Conservation (phyloP, 1,140 invertebrate genomes). For the Reticulitermes speratus region DNA sequence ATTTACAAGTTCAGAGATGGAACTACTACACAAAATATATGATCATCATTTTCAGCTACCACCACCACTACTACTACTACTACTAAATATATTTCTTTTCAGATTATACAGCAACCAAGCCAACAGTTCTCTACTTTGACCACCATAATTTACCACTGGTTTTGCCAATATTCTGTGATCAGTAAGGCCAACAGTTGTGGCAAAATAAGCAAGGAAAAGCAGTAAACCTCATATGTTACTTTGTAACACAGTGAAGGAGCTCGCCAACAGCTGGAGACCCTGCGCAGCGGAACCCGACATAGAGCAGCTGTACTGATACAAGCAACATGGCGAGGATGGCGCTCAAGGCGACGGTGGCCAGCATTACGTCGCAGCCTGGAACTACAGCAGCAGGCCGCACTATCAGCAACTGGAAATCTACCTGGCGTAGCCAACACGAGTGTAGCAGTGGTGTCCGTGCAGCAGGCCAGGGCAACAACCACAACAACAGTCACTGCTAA, state of each 20-base stretch:
- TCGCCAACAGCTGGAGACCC: conserved; percentile 80
- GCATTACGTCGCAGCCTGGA: conserved; percentile 50
- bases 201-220: neutral
- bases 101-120: too few relatives aligned
- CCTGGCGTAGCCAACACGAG: neutral
- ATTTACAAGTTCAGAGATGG: too few relatives aligned
- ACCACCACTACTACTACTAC: too few relatives aligned
- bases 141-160: too few relatives aligned
- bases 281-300: conserved; percentile 72
- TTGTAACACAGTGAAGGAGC: conserved; percentile 74
- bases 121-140: too few relatives aligned
- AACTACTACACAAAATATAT: too few relatives aligned
- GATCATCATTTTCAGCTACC: too few relatives aligned
- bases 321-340: conserved; percentile 78
- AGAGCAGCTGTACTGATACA: conserved; percentile 75
- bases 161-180: too few relatives aligned
- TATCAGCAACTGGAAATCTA: neutral
- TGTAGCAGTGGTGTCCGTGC: conserved; percentile 8
- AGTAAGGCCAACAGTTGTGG: neutral
- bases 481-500: conserved; percentile 41
- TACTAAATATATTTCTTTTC: too few relatives aligned
- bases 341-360: conserved; percentile 68
- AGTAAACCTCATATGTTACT: neutral
- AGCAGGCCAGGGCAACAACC: conserved; percentile 37
- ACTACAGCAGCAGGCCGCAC: neutral